These are phyloP conservation scores for Verasper variegatus DNA, from an alignment of 2,113 vertebrate species.

Conservation along the genomic window DNA sequence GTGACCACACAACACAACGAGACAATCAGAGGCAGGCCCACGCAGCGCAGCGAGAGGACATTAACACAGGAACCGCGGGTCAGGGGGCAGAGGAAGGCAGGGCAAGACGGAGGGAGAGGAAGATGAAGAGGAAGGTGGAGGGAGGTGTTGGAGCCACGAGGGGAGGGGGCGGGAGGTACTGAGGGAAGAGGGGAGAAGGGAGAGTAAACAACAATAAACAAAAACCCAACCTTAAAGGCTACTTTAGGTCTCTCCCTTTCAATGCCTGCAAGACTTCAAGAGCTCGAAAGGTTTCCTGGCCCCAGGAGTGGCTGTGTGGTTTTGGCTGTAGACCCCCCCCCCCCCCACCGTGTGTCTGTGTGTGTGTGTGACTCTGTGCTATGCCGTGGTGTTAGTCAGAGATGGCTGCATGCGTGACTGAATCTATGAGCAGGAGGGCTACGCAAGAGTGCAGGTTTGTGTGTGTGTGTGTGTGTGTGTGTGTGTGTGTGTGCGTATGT, in stretches of 20 bases:
- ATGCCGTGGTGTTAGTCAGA: slow-evolving; percentile 60
- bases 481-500: slow-evolving; percentile 30
- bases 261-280: slow-evolving; percentile 61
- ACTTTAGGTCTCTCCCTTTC: slow-evolving; percentile 62
- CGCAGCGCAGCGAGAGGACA: slow-evolving; percentile 85
- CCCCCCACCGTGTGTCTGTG: slow-evolving; percentile 6
- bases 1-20: slow-evolving; percentile 88
- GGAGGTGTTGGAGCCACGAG: slow-evolving; percentile 48
- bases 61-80: slow-evolving; percentile 86
- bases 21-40: slow-evolving; percentile 87
- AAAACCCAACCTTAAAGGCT: slow-evolving; percentile 64
- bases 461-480: slow-evolving; percentile 38
- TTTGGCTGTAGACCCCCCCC: slow-evolving; percentile 41
- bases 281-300: slow-evolving; percentile 67
- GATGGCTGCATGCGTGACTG: slow-evolving; percentile 70
- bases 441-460: slow-evolving; percentile 28
- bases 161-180: slow-evolving; percentile 25
- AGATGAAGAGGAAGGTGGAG: slow-evolving; percentile 52
- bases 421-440: slow-evolving; percentile 64
- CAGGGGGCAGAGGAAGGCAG: slow-evolving; percentile 79
- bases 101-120: slow-evolving; percentile 52
- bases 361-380: slow-evolving; percentile 18
- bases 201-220: slow-evolving; percentile 73
- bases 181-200: background rate
- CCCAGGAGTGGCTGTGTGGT: slow-evolving; percentile 56